Base-by-base conservation (phyloP, 1,140 invertebrate species). In the Calycopis cecrops region DNA sequence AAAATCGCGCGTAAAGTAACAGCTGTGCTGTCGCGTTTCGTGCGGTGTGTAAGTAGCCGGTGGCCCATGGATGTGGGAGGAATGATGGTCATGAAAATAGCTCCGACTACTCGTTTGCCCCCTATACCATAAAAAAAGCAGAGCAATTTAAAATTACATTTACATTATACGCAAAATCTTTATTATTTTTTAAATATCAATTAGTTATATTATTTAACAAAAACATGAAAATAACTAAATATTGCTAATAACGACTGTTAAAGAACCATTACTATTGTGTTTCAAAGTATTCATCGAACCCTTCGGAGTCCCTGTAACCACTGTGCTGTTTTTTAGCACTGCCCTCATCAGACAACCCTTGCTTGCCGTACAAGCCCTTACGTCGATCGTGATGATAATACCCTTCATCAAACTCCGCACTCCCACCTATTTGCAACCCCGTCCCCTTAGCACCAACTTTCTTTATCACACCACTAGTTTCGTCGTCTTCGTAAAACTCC, bases 401-500 rank as follows among this genome's bases (percentile, higher is more conserved):
- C 3, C 82, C 85, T 10, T 89, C 90, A 17, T 91, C 89, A 59
- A 90, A 76, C 48, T 81, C 83, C n/a, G 66, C 83, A 9, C 90
- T 91, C 16, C 85, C 80, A 10, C 69, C 78, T 7, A 81, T 63
- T 35, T 79, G 71, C 56, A 89, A 87, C 12, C 89, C 83, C 9
- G 86, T 60, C 33, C 89, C 85, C 58, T 87, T 87, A 12, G 83
- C 79, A 0, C 88, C 91, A 68, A 91, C 87, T 70, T 91, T 92
- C 28, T 88, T 89, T 58, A 90, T 90, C 60, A 90, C 78, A 12
- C 92, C 92, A 55, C 88, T 90, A 1, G 90, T 89, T 76, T 92
- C 89, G 18, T 89, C 88, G 52, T 92, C 90, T 71, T 93, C 92
- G 71, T 93, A 93, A 81, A 93, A 93, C 53, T 90, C 88, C 52